A percentile compares a stretch with the other conserved stretches of the same genome.
These are phyloP conservation scores for Shargacucullia verbasci DNA, from an alignment of 2,888 invertebrate species.

Conservation along the genomic window DNA sequence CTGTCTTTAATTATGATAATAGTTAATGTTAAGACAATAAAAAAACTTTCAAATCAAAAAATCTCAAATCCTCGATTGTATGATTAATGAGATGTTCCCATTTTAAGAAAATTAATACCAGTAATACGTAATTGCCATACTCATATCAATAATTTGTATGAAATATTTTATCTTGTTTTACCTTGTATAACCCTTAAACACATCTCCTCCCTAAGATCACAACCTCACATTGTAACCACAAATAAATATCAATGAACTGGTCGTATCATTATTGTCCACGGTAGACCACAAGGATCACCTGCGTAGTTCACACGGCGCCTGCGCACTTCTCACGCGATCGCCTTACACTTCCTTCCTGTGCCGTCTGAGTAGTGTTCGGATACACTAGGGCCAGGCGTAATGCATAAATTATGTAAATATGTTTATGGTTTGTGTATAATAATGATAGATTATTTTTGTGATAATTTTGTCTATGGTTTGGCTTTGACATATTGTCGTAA, in stretches of 20 bases:
- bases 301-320: constrained; percentile 78
- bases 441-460: background rate
- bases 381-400: constrained; percentile 52
- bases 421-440: background rate
- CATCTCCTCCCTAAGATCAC: constrained; percentile 24
- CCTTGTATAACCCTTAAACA: constrained; percentile 10
- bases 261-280: constrained; percentile 17
- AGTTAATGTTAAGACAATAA: no score
- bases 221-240: constrained; percentile 28
- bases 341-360: constrained; percentile 88
- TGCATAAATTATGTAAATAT: constrained; percentile 21
- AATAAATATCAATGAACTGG: constrained; percentile 48
- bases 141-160: no score
- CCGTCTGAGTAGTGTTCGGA: constrained; percentile 69
- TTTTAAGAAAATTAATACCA: no score
- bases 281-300: constrained; percentile 53
- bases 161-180: no score
- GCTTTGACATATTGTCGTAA: no score
- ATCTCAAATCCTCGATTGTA: no score
- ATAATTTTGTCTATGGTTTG: background rate
- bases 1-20: no score
- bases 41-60: no score
- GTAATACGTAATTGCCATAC: no score
- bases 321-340: constrained; percentile 85
- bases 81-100: no score